Evolutionary conservation across 2,113 vertebrate species (phyloP).

Genomic region (Myrmecophaga tridactyla): DNA sequence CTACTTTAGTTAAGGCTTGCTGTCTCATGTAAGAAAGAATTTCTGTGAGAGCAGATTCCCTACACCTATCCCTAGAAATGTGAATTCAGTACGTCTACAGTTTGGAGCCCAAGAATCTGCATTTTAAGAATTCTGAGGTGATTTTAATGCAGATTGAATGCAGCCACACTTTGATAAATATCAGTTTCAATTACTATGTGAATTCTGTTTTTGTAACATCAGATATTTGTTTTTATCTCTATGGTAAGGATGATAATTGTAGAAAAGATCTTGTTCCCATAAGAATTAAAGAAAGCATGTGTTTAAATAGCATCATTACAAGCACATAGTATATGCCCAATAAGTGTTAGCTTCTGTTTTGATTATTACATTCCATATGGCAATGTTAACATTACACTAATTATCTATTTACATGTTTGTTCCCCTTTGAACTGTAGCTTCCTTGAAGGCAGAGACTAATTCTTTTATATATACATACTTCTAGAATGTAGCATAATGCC

Average conservation of each 20-base stretch:
- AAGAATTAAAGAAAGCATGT: neutral
- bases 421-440: neutral
- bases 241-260: neutral
- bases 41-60: neutral
- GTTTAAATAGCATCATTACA: neutral
- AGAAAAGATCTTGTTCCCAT: neutral
- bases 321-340: neutral
- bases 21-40: neutral
- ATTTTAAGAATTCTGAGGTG: neutral
- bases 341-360: neutral
- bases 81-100: neutral
- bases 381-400: neutral
- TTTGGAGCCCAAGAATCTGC: neutral
- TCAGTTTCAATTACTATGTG: neutral
- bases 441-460: neutral
- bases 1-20: neutral
- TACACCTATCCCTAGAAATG: neutral
- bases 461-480: neutral
- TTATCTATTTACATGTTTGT: neutral
- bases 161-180: neutral
- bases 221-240: neutral
- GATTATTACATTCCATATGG: neutral
- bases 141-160: neutral
- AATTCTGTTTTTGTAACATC: neutral
- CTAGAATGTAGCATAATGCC: neutral